Evolutionary conservation across 2,888 invertebrate genomes (phyloP).

Genomic region (Altica lythri): DNA sequence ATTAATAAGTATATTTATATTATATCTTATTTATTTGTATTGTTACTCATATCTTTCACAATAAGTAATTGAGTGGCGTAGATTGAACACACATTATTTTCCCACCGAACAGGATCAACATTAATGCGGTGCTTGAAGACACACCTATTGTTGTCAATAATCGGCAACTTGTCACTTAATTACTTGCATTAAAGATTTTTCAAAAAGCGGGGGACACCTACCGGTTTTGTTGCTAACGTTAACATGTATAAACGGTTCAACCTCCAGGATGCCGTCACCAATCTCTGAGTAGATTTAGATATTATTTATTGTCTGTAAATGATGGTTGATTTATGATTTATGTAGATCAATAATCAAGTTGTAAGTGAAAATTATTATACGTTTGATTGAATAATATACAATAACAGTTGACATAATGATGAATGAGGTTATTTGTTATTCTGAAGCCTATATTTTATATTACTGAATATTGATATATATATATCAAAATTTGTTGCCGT

Average conservation of each 20-base stretch:
- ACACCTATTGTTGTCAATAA: slow-evolving; percentile 36
- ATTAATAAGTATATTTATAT: no score
- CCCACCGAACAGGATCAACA: slow-evolving; percentile 24
- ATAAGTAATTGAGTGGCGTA: no score
- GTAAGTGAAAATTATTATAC: slow-evolving; percentile 6
- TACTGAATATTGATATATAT: no score
- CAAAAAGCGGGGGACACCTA: slow-evolving; percentile 2
- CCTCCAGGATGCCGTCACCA: slow-evolving; percentile 19
- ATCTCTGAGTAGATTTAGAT: background rate
- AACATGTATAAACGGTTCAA: slow-evolving; percentile 9
- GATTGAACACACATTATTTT: no score
- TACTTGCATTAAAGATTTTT: slow-evolving; percentile 17
- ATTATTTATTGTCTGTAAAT: slow-evolving; percentile 2
- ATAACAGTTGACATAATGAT: background rate
- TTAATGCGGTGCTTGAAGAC: slow-evolving; percentile 20
- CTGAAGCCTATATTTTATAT: no score
- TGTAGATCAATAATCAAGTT: background rate
- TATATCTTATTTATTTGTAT: no score
- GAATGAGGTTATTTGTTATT: no score
- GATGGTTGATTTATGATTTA: background rate
- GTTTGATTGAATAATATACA: background rate
- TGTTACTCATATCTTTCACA: no score
- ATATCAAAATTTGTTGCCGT: no score
- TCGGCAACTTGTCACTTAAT: slow-evolving; percentile 29
- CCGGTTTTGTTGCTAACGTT: slow-evolving; percentile 5